A percentile compares a stretch with the other conserved stretches of the same genome.
Evolutionary conservation across 1,140 invertebrate genomes (phyloP).

Genomic region (Calephelis virginiensis): DNA sequence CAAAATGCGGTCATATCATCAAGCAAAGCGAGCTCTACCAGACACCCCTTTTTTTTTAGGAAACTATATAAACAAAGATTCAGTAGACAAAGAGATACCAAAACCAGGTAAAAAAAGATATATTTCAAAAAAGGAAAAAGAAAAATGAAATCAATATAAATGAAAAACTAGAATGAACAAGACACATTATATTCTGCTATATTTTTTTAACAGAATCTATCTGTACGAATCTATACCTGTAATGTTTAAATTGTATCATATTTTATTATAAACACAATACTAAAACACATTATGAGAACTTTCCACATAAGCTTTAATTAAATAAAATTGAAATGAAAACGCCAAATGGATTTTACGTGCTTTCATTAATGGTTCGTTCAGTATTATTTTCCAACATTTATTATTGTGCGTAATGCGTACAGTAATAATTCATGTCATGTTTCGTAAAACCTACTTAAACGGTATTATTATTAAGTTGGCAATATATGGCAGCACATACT

Average conservation of each 20-base stretch:
- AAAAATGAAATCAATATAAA: too few relatives aligned
- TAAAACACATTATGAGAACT: conserved; percentile 25
- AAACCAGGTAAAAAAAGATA: too few relatives aligned
- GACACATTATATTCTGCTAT: too few relatives aligned
- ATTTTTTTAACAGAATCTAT: too few relatives aligned
- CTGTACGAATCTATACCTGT: too few relatives aligned
- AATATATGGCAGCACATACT: not conserved
- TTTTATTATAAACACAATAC: conserved; percentile 4
- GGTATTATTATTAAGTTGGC: conserved; percentile 13
- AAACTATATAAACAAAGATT: too few relatives aligned
- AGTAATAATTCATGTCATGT: conserved; percentile 63
- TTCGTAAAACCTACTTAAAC: conserved; percentile 29
- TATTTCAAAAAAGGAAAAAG: too few relatives aligned
- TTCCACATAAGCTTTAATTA: conserved; percentile 73
- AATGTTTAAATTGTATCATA: not conserved
- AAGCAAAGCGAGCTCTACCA: too few relatives aligned
- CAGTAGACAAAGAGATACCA: too few relatives aligned
- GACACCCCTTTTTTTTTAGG: too few relatives aligned
- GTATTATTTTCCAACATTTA: conserved; percentile 75
- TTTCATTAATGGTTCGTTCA: conserved; percentile 70
- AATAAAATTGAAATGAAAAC: conserved; percentile 77
- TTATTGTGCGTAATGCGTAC: conserved; percentile 70
- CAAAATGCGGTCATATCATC: too few relatives aligned
- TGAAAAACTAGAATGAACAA: too few relatives aligned
- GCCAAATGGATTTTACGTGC: conserved; percentile 76